phyloP scores from a whole-genome alignment of 2,888 invertebrate species.

The Eilema caniola region DNA sequence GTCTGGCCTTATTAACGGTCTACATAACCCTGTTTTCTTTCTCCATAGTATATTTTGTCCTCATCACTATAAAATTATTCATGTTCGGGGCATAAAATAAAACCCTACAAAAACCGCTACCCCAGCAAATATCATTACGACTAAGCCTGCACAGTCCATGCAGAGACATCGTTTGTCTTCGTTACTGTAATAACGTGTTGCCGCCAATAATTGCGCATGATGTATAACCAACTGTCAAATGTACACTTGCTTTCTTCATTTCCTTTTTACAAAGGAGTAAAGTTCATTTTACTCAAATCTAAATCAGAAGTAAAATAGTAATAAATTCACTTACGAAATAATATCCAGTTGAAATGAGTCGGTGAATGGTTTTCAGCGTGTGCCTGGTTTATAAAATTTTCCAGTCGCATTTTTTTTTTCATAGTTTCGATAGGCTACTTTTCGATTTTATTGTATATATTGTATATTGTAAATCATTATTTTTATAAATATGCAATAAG shows the following conservation, averaged over 20 bases:
- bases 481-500: too few relatives aligned
- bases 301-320: constrained; percentile 12
- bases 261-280: constrained; percentile 17
- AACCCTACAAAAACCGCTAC: constrained; percentile 33
- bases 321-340: constrained; percentile 45
- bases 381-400: constrained; percentile 31
- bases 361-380: constrained; percentile 33
- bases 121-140: constrained; percentile 34
- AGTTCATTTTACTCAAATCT: constrained; percentile 14
- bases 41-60: constrained; percentile 21
- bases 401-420: constrained; percentile 38
- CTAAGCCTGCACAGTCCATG: constrained; percentile 49
- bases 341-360: constrained; percentile 41
- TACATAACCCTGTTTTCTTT: background rate
- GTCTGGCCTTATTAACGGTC: background rate
- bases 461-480: too few relatives aligned
- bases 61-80: constrained; percentile 30
- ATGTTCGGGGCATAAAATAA: constrained; percentile 26
- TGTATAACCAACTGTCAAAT: constrained; percentile 43
- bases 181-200: constrained; percentile 54
- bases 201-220: constrained; percentile 59
- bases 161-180: constrained; percentile 59
- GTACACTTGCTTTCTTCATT: background rate
- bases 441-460: background rate
- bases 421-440: background rate